Base-by-base conservation (phyloP, 2,797 vertebrate genomes). In the Caiman crocodilus region DNA sequence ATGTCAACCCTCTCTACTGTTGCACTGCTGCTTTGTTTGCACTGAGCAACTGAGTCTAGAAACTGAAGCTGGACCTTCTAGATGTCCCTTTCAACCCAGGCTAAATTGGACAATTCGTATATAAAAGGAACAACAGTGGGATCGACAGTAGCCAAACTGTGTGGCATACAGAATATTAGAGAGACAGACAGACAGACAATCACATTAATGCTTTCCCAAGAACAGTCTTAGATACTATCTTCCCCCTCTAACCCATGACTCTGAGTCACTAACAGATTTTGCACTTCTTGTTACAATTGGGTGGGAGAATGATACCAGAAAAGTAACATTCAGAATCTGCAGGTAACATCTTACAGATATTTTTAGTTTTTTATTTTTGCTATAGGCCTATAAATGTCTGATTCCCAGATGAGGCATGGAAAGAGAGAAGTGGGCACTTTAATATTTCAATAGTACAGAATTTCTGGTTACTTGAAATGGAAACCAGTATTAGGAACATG, bases 361-460 rank as follows among this genome's bases (percentile, higher is more conserved):
- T 94, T 94, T 85, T 56, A 90, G 77, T 93, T 50, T 50, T 50
- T 50, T 50, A 58, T 87, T 93, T 90, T 85, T 79, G 79, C 32
- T 15, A 75, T 15, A 79, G 83, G 32, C 50, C 80, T 73, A 85
- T 17, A 28, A 93, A 86, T 69, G 17, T 85, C 6, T 50, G 15
- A 86, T 73, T 79, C 32, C 63, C 28, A 14, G 64, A 91, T 42
- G 75, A 88, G 20, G 64, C 69, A n/a, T 26, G 25, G 30, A 79
- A 85, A 75, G 50, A 65, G 85, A 88, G 60, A 6, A 74, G 61
- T 64, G 89, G 82, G 78, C n/a, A 23, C 59, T 85, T 87, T 92
- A 56, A 60, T 76, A 13, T 32, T 82, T 91, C 78, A 58, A 74
- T 60, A 61, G 74, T 65, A 14, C 23, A 35, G 64, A 7, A 79